Base-by-base conservation (phyloP, 2,888 invertebrate species). In the Cheilosia vulpina region DNA sequence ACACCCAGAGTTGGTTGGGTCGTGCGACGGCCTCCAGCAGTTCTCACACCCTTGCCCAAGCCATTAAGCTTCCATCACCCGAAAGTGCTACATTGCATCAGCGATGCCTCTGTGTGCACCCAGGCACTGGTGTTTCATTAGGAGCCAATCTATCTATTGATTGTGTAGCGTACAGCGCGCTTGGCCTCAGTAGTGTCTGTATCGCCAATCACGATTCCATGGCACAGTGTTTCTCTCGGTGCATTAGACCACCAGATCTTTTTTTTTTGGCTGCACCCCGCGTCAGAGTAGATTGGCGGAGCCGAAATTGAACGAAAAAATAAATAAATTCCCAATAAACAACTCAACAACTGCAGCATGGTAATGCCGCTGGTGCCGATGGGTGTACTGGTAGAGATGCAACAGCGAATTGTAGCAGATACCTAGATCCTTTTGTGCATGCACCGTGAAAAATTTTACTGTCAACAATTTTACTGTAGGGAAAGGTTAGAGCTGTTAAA, bases 51-150 rank as follows among this genome's bases (percentile, higher is more conserved):
- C 85, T 85, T 81, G 85, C 81, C 72, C 53, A 72, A 62, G 72
- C 85, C 81, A 85, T 85, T 81, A 84, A 85, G 81, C 85, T 85
- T 85, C 76, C 81, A 85, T 85, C 85, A 81, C 81, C 81, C 76
- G 57, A 85, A 85, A 85, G 84, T 85, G 80, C 80, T 76, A 76
- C 71, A 75, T 80, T 75, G 79, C 79, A 84, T 73, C 84, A 80
- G 73, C 62, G 69, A 71, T 71, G 47, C 38, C 17, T 45, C 34
- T 66, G 21, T 52, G 47, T 52, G 17, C 13, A 62, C 13, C 53
- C 62, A 52, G 43, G 63, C 63, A 31, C 24, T 52, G 76, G 76
- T 81, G 75, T 85, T 85, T 81, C 85, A 85, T 85, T 85, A 85
- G 76, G 72, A 71, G 60, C 52, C 79, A 77, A 85, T 81, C 76